A percentile compares a stretch with the other conserved stretches of the same genome.
Conservation (phyloP, 2,888 invertebrate species). For the Bembecia ichneumoniformis region DNA sequence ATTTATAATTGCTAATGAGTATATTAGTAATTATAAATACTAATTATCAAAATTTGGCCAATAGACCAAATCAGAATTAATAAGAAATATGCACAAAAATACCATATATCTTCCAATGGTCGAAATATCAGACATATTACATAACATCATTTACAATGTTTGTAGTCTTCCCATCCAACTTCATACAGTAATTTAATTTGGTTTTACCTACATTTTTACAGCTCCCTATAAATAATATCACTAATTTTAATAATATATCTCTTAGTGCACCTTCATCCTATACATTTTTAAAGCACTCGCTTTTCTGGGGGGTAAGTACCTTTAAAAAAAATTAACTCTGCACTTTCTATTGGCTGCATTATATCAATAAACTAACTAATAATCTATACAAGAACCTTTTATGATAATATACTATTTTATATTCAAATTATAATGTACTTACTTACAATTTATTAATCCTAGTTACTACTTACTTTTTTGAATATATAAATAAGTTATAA, state of each 20-base stretch:
- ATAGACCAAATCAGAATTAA: background rate
- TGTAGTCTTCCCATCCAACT: conserved; percentile 40
- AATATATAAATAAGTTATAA: background rate
- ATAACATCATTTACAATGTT: conserved; percentile 1
- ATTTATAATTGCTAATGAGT: too few species aligned
- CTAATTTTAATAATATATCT: too few species aligned
- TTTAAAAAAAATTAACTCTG: conserved; percentile 34
- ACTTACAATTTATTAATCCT: background rate
- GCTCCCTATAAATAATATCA: too few species aligned
- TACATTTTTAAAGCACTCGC: conserved; percentile 47
- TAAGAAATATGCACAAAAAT: background rate
- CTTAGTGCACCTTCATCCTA: conserved; percentile 48
- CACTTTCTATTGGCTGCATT: conserved; percentile 55
- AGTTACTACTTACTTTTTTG: conserved; percentile 1
- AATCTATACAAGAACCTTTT: background rate
- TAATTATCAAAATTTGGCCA: too few species aligned
- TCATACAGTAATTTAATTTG: conserved; percentile 11
- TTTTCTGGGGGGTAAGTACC: conserved; percentile 31
- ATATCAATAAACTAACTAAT: conserved; percentile 15
- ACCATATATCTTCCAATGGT: background rate
- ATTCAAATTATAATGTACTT: background rate
- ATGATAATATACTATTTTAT: background rate
- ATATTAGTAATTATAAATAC: too few species aligned
- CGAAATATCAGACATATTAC: background rate
- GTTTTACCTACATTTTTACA: too few species aligned